phyloP scores from a whole-genome alignment of 2,797 vertebrate genomes.

The Buceros bicornis region DNA sequence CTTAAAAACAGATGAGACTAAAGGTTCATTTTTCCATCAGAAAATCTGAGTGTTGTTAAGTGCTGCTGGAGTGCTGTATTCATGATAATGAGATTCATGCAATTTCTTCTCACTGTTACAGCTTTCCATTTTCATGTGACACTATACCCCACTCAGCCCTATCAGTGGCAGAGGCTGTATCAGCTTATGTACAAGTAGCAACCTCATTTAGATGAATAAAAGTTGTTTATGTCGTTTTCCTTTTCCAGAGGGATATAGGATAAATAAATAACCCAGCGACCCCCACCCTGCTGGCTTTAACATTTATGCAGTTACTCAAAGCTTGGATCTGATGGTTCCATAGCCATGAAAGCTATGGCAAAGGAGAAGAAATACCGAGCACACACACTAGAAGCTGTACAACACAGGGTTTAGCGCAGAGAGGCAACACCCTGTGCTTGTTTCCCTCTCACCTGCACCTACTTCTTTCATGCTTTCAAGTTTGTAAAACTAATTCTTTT shows the following conservation, averaged over 20 bases:
- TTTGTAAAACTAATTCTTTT: neutral
- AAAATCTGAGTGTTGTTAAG: slow-evolving; percentile 31
- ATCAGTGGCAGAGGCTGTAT: neutral
- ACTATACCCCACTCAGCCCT: slow-evolving; percentile 11
- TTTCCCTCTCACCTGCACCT: neutral
- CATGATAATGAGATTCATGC: slow-evolving; percentile 50
- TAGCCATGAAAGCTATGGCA: neutral
- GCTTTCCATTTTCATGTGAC: slow-evolving; percentile 27
- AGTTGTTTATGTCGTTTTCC: neutral
- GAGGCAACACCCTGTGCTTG: neutral
- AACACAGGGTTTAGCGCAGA: neutral
- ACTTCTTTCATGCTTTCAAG: neutral
- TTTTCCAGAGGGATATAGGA: neutral
- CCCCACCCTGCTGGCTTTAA: neutral
- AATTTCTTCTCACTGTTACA: slow-evolving; percentile 26
- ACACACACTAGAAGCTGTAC: neutral
- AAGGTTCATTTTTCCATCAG: slow-evolving; percentile 6
- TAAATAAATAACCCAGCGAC: slow-evolving; percentile 12
- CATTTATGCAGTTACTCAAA: neutral
- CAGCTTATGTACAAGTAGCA: neutral
- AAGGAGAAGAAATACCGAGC: neutral
- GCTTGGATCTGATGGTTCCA: neutral
- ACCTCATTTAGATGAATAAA: neutral
- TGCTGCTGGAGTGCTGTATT: neutral
- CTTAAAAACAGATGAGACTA: neutral